A percentile compares a stretch with the other conserved stretches of the same genome.
Conservation (phyloP, 2,113 vertebrate species). For the Nesoenas mayeri region DNA sequence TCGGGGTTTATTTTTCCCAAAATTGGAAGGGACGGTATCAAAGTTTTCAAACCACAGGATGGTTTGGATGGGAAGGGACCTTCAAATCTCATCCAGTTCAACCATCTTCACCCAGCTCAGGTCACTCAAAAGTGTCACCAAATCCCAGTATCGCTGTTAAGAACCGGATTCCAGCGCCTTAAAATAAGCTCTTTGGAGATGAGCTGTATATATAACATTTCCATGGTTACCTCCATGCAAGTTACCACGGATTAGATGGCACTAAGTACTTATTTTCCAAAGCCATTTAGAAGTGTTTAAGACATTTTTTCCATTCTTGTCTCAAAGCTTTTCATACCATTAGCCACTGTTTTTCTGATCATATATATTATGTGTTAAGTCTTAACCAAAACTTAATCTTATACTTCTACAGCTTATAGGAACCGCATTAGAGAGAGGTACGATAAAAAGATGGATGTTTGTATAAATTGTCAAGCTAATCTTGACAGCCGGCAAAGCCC, state of each 20-base stretch:
- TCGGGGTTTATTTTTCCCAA: not conserved
- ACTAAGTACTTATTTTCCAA: not conserved
- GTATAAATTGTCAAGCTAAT: not conserved
- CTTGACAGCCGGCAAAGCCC: not conserved
- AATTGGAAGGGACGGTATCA: not conserved
- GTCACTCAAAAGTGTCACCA: not conserved
- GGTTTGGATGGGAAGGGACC: no score
- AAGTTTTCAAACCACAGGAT: not conserved
- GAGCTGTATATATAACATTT: slow-evolving; percentile 22
- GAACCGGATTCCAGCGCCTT: not conserved
- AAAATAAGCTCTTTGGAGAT: not conserved
- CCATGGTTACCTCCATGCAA: slow-evolving; percentile 27
- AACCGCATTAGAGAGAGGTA: not conserved
- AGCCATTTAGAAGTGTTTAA: not conserved
- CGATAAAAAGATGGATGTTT: not conserved
- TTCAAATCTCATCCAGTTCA: not conserved
- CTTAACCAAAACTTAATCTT: not conserved
- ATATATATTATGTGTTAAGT: not conserved
- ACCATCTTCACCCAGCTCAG: not conserved
- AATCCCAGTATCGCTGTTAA: not conserved
- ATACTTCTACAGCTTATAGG: not conserved
- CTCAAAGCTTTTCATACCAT: not conserved
- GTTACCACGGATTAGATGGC: not conserved
- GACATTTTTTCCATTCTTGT: not conserved
- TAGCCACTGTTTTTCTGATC: not conserved